phyloP scores from a whole-genome alignment of 2,797 vertebrate genomes.

The Pseudomugil gertrudae region DNA sequence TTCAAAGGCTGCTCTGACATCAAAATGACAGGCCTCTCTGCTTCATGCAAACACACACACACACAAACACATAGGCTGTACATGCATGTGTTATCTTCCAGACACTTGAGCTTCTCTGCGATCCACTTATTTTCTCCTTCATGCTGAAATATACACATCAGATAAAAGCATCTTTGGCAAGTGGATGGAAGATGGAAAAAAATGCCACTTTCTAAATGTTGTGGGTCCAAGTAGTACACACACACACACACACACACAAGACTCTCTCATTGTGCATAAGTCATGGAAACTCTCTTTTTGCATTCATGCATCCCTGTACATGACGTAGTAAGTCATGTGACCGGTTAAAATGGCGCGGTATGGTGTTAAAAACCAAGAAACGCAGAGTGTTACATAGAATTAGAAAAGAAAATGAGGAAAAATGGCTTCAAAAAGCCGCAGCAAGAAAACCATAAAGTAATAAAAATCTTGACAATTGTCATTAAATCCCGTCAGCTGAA shows the following conservation, averaged over 20 bases:
- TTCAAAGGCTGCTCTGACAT: constrained; percentile 34
- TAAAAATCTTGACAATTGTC: no score
- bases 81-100: not conserved
- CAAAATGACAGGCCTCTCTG: constrained; percentile 30
- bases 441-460: no score
- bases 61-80: not conserved
- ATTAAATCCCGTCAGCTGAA: no score
- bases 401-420: no score
- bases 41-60: constrained; percentile 14
- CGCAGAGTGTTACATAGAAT: no score
- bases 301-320: no score
- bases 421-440: no score
- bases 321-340: no score
- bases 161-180: constrained; percentile 12
- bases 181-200: constrained; percentile 33
- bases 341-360: no score
- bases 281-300: no score
- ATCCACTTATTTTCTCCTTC: constrained; percentile 25
- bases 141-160: constrained; percentile 22
- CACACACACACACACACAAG: not conserved
- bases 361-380: no score
- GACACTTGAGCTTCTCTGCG: constrained; percentile 18
- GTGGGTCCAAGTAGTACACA: not conserved
- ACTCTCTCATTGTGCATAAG: constrained; percentile 3
- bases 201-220: constrained; percentile 42